Evolutionary conservation across 2,888 invertebrate species (phyloP).

Genomic region (Eumacrocentrus americanus): DNA sequence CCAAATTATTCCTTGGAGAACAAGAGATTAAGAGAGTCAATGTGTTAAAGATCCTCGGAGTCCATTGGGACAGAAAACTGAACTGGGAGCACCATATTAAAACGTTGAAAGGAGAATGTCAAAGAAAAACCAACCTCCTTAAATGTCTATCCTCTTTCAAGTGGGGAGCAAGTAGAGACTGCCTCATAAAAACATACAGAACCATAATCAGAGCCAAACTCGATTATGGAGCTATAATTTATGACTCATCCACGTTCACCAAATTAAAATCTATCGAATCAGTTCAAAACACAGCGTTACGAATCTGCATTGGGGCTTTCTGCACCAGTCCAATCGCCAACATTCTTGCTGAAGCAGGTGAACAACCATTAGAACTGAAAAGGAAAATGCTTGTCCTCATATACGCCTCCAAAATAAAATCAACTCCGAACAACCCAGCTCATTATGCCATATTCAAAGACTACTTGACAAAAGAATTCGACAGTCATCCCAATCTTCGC

Average conservation of each 20-base stretch:
- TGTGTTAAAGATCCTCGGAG: conserved; percentile 23
- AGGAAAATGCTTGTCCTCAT: neutral
- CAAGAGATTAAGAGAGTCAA: too few species aligned
- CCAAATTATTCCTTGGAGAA: neutral
- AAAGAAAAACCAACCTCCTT: neutral
- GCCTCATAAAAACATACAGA: neutral
- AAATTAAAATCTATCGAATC: neutral
- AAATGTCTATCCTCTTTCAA: neutral
- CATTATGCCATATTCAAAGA: too few species aligned
- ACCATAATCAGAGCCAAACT: neutral
- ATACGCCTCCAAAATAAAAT: too few species aligned
- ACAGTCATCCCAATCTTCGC: too few species aligned
- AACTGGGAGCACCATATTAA: neutral
- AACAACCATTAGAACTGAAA: neutral
- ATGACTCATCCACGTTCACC: neutral
- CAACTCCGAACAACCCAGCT: too few species aligned
- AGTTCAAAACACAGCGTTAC: neutral
- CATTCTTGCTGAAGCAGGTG: neutral
- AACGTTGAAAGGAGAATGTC: neutral
- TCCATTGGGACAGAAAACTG: conserved; percentile 7
- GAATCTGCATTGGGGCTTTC: neutral
- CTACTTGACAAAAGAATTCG: too few species aligned
- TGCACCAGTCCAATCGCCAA: neutral
- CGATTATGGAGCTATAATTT: neutral
- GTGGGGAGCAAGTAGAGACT: too few species aligned